Percentiles rank a stretch among this genome's conserved stretches.
Evolutionary conservation across 2,113 vertebrate genomes (phyloP).

Genomic region (Polyodon spathula): DNA sequence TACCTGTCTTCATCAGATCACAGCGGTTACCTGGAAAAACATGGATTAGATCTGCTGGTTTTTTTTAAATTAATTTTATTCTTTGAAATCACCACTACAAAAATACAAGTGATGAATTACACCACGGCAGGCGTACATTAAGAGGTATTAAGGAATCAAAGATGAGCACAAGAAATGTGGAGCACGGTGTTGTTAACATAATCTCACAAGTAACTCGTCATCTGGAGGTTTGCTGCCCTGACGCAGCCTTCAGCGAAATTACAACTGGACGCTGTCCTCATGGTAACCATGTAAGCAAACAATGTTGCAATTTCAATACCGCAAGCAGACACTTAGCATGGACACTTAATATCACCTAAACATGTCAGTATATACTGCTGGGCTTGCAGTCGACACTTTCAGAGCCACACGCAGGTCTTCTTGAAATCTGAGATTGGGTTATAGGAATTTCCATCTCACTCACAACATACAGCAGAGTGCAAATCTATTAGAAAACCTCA

Average conservation of each 20-base stretch:
- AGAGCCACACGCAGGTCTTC: slow-evolving; percentile 37
- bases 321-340: slow-evolving; percentile 29
- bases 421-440: slow-evolving; percentile 34
- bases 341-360: slow-evolving; percentile 63
- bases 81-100: too few relatives aligned
- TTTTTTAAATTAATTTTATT: too few relatives aligned
- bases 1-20: too few relatives aligned
- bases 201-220: neutral
- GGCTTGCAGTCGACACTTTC: slow-evolving; percentile 48
- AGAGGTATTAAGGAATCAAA: too few relatives aligned
- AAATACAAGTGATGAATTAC: too few relatives aligned
- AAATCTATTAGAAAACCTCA: too few relatives aligned
- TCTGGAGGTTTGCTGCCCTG: slow-evolving; percentile 3
- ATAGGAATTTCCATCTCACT: too few relatives aligned
- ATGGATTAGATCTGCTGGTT: too few relatives aligned
- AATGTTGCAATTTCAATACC: slow-evolving; percentile 44
- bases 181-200: neutral
- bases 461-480: too few relatives aligned
- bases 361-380: slow-evolving; percentile 49
- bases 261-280: slow-evolving; percentile 39
- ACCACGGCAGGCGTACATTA: too few relatives aligned
- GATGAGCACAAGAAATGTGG: neutral
- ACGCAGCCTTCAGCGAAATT: slow-evolving; percentile 28
- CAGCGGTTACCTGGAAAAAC: too few relatives aligned
- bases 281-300: slow-evolving; percentile 58